Conservation (phyloP, 2,888 invertebrate genomes). For the Bombylius discolor region DNA sequence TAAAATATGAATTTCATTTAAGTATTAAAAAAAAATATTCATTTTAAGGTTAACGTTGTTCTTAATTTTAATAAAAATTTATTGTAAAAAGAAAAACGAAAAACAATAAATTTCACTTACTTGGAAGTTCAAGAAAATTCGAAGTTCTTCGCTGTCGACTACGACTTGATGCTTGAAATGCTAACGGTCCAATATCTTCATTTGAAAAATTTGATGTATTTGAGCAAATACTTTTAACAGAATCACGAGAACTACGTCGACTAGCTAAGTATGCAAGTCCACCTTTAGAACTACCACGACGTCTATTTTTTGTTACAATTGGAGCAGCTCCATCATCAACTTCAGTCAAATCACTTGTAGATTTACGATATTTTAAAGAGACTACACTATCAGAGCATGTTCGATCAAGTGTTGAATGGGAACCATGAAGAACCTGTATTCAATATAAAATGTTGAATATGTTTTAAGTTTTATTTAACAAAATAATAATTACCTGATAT, state of each 20-base stretch:
- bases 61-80: too few species aligned
- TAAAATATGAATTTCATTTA: too few species aligned
- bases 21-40: too few species aligned
- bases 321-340: slow-evolving; percentile 42
- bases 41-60: too few species aligned
- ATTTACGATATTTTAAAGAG: slow-evolving; percentile 48
- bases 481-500: slow-evolving; percentile 25
- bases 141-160: slow-evolving; percentile 70
- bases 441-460: not conserved
- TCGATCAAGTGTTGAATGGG: slow-evolving; percentile 35
- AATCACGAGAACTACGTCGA: slow-evolving; percentile 68
- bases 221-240: slow-evolving; percentile 50
- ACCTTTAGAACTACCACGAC: slow-evolving; percentile 48
- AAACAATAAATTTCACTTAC: slow-evolving; percentile 36
- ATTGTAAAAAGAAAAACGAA: too few species aligned
- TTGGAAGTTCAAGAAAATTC: slow-evolving; percentile 75
- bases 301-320: slow-evolving; percentile 48
- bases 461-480: not conserved
- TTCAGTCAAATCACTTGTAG: slow-evolving; percentile 59
- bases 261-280: slow-evolving; percentile 72
- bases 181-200: slow-evolving; percentile 68
- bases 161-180: slow-evolving; percentile 64
- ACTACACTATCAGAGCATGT: slow-evolving; percentile 36
- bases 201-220: slow-evolving; percentile 55
- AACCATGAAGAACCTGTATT: slow-evolving; percentile 30